Percentiles rank a stretch among this genome's conserved stretches.
Conservation (phyloP, 2,113 vertebrate species). For the Pavo muticus region DNA sequence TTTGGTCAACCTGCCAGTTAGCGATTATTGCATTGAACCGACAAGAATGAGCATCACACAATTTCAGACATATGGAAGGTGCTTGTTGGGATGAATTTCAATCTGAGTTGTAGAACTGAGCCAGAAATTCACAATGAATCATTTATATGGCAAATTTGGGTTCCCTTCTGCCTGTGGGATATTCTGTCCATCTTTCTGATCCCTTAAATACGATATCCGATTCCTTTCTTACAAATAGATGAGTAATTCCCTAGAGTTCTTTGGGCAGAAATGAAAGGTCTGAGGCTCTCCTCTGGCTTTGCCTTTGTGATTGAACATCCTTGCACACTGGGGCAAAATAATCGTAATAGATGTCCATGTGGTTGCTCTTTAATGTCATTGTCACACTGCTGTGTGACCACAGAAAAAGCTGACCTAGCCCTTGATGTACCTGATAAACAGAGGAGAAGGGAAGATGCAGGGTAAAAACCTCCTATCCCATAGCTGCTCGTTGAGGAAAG, state of each 20-base stretch:
- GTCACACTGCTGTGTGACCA: not conserved
- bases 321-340: not conserved
- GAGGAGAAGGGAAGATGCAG: not conserved
- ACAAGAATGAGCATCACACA: rapidly evolving
- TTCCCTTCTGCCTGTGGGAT: not conserved
- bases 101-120: not conserved
- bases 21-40: not conserved
- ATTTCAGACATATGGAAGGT: constrained; percentile 26
- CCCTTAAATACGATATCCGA: not conserved
- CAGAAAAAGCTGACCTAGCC: not conserved
- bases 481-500: not conserved
- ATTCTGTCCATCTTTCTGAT: not conserved
- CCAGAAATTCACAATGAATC: constrained; percentile 22
- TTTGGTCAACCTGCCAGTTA: constrained; percentile 29
- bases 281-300: not conserved
- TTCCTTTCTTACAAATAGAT: not conserved
- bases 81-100: not conserved
- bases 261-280: not conserved
- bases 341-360: not conserved
- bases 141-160: not conserved
- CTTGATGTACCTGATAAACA: not conserved
- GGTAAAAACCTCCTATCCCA: not conserved
- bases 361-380: not conserved
- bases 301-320: not conserved
- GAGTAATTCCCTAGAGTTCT: not conserved